Conservation (phyloP, 2,113 vertebrate species). For the Mionectes macconnelli region DNA sequence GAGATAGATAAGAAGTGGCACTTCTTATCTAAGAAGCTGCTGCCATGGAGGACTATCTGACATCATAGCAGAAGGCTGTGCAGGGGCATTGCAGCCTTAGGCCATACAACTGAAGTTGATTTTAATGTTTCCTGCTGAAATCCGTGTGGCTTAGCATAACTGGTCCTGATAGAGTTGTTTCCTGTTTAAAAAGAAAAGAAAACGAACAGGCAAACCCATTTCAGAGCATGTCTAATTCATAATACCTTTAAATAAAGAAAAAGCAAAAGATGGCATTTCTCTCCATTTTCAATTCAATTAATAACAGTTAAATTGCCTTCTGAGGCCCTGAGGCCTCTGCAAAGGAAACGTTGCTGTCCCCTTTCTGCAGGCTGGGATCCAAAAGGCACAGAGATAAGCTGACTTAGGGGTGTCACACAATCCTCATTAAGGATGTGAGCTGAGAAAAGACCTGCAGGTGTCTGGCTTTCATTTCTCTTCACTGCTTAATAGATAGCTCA, state of each 20-base stretch:
- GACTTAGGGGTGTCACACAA: background rate
- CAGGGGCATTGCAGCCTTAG: background rate
- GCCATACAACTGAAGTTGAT: background rate
- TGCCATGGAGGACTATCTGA: background rate
- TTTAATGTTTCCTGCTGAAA: background rate
- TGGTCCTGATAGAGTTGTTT: background rate
- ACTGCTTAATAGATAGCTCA: background rate
- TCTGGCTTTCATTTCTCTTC: background rate
- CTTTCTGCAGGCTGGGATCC: background rate
- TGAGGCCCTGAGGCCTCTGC: background rate
- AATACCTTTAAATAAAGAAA: background rate
- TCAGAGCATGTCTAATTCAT: background rate
- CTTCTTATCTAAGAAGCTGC: too few species aligned
- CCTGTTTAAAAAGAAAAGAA: background rate
- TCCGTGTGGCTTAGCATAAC: background rate
- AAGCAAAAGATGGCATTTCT: background rate
- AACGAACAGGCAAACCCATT: background rate
- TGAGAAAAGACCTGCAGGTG: background rate
- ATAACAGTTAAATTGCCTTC: background rate
- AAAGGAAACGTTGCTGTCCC: background rate
- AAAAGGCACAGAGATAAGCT: background rate
- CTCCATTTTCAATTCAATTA: background rate
- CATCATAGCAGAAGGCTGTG: background rate
- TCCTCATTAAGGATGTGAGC: background rate
- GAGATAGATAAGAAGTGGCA: background rate